Conservation (phyloP, 2,888 invertebrate genomes). For the Oscheius onirici region DNA sequence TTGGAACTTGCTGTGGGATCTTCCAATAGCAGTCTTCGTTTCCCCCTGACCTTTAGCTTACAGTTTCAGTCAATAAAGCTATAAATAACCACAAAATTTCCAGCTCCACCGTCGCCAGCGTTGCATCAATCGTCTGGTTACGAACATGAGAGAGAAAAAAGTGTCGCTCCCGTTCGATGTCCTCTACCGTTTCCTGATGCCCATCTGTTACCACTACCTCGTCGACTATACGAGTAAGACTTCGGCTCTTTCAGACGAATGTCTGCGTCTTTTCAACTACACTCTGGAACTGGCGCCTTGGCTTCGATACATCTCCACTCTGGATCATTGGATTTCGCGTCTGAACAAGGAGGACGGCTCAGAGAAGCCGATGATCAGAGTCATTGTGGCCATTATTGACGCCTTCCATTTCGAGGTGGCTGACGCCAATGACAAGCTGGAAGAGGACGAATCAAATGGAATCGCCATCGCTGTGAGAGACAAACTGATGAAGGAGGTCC, state of each 20-base stretch:
- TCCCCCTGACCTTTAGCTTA: too few relatives aligned
- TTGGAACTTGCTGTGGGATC: too few relatives aligned
- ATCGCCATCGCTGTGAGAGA: constrained; percentile 35
- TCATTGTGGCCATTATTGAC: constrained; percentile 81
- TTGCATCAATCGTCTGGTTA: constrained; percentile 80
- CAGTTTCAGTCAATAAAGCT: too few relatives aligned
- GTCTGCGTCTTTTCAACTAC: constrained; percentile 41
- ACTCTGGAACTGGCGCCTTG: constrained; percentile 52
- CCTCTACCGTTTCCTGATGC: constrained; percentile 85
- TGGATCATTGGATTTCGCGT: constrained; percentile 84
- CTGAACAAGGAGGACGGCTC: constrained; percentile 79
- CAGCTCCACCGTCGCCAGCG: constrained; percentile 85
- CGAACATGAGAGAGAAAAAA: constrained; percentile 68
- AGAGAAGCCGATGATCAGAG: constrained; percentile 78
- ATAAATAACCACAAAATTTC: too few relatives aligned
- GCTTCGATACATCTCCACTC: constrained; percentile 78
- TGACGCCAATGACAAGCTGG: constrained; percentile 19
- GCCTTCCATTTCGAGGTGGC: constrained; percentile 86
- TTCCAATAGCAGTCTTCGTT: too few relatives aligned
- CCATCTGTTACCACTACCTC: constrained; percentile 84
- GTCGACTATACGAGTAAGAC: constrained; percentile 82
- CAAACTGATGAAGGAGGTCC: constrained; percentile 37
- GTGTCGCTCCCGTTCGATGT: constrained; percentile 74
- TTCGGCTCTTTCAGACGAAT: constrained; percentile 44
- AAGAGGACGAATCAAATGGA: constrained; percentile 30